Conservation (phyloP, 1,140 invertebrate species). For the Camponotus pennsylvanicus region DNA sequence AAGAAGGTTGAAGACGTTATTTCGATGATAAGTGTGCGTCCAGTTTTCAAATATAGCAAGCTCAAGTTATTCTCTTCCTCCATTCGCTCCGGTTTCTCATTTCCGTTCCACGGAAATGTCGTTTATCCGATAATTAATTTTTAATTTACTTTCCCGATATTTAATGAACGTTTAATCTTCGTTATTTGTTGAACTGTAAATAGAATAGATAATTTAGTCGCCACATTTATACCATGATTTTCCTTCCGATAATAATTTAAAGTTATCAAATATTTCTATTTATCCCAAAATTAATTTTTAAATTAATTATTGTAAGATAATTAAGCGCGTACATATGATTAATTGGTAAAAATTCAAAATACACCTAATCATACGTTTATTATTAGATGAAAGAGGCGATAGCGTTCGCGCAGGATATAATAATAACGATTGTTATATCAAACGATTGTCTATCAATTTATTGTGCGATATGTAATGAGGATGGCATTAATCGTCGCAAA, state of each 20-base stretch:
- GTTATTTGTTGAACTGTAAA: neutral
- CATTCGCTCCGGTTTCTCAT: neutral
- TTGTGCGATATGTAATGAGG: constrained; percentile 30
- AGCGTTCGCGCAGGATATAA: neutral
- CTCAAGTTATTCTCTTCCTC: neutral
- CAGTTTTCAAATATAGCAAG: neutral
- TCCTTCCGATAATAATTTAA: neutral
- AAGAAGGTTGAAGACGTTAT: neutral
- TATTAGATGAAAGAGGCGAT: neutral
- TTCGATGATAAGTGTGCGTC: neutral
- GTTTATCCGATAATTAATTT: neutral
- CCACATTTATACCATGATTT: neutral
- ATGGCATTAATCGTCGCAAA: constrained; percentile 37
- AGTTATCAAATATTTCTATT: constrained; percentile 24
- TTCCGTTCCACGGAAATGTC: neutral
- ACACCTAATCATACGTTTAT: constrained; percentile 15
- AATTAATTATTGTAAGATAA: constrained; percentile 13
- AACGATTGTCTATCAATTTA: constrained; percentile 35
- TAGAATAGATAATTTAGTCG: neutral
- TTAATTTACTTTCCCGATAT: no score
- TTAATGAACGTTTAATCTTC: neutral
- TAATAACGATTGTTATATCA: constrained; percentile 37
- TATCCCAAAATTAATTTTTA: constrained; percentile 17
- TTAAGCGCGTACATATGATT: constrained; percentile 33
- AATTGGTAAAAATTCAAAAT: constrained; percentile 50